Base-by-base conservation (phyloP, 1,140 invertebrate species). In the Zaprionus ghesquierei region DNA sequence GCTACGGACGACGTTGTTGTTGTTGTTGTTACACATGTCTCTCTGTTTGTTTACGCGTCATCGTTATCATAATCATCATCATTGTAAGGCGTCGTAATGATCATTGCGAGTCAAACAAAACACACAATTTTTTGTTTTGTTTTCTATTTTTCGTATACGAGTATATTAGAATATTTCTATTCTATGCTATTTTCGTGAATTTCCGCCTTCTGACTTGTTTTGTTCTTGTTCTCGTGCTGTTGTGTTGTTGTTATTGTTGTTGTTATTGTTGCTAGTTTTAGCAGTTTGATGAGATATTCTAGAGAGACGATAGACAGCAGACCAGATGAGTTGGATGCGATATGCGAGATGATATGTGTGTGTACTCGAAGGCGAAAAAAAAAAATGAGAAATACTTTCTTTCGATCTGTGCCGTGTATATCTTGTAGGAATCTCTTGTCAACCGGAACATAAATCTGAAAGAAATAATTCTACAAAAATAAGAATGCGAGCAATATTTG, bases 121-220 rank as follows among this genome's bases (percentile, higher is more conserved):
- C 15, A 25, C 35, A 53, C 23, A n/a, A n/a, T n/a, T n/a, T 62
- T 69, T 49, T 72, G 35, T 54, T 56, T 55, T 38, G 23, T 58
- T 72, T 72, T 59, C 4, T 53, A 23, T 53, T 56, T 65, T 51
- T 23, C 2, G 31, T 50, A 41, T 18, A 62, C 23, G 70, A 56
- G 69, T 61, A 73, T 60, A 73, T 62, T 74, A 63, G 65, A 69
- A 74, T 69, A 62, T 41, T 25, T 49, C 27, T 62, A 8, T 51
- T 41, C 27, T 29, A 31, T 10, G 55, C 70, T 69, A 73, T 69
- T 61, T 69, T 41, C 62, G 46, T 50, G 56, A 69, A 69, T 73
- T 69, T 73, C 69, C 69, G 69, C 69, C 63, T 72, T 72, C 31
- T 33, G 51, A 68, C 33, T 65, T 54, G 50, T 60, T 61, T 61